phyloP scores from a whole-genome alignment of 2,797 vertebrate species.

The Phyllotis vaccarum region DNA sequence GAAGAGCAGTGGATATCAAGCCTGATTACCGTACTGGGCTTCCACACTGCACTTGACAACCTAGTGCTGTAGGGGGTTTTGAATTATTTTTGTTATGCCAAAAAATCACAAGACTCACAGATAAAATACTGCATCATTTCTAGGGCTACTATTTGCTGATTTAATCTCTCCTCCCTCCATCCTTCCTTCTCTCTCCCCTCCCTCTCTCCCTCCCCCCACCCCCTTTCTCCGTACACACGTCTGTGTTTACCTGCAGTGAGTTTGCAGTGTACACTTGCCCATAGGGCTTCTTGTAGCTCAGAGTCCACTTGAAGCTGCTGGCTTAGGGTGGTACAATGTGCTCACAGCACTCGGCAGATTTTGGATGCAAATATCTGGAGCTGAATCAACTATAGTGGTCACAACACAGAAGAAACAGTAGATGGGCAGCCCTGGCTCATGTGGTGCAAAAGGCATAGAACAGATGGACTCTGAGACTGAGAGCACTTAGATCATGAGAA shows the following conservation, averaged over 20 bases:
- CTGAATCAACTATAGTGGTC: not conserved
- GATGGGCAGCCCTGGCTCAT: not conserved
- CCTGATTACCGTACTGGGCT: not conserved
- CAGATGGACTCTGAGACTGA: not conserved
- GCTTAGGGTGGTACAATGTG: not conserved
- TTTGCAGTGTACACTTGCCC: not conserved
- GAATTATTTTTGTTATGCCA: not conserved
- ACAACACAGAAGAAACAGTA: not conserved
- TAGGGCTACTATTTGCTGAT: not conserved
- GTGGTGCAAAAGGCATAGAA: not conserved
- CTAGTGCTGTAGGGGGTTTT: not conserved
- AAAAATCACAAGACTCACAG: not conserved
- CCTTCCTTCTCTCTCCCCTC: no score
- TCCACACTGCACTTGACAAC: not conserved
- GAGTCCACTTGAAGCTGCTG: not conserved
- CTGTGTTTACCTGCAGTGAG: not conserved
- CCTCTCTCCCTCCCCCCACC: no score
- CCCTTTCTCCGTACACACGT: not conserved
- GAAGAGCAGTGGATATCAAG: not conserved
- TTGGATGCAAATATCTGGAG: not conserved
- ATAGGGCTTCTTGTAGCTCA: not conserved
- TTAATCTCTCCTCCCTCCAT: not conserved
- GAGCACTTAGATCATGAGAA: not conserved
- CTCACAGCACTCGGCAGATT: not conserved
- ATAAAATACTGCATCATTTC: not conserved